Base-by-base conservation (phyloP, 2,113 vertebrate species). In the Malurus elegans region DNA sequence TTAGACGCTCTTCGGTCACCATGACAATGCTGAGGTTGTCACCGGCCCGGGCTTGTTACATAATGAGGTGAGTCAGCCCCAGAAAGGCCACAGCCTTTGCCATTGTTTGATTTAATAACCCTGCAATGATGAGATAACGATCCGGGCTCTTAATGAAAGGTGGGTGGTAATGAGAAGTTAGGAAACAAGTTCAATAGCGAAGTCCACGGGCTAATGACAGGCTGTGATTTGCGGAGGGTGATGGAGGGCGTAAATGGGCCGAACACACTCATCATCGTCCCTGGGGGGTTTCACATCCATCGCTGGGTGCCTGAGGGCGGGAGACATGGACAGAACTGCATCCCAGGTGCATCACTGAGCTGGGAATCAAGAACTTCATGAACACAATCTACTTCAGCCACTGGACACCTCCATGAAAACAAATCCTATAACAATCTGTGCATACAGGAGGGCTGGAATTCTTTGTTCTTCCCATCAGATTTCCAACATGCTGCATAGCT, bases 21-120 rank as follows among this genome's bases (percentile, higher is more conserved):
- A 86, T 78, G 61, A 65, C 45, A 15, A 90, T 71, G 64, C 54
- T 82, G 92, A 80, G 79, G 69, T 34, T 95, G 92, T 78, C 86
- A 8, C 74, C 26, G 71, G 79, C 88, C 64, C 47, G 86, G 79
- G 70, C 65, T 86, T 74, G 40, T 92, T 93, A 73, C 86, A 65
- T 95, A 71, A 92, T 4, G 6, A 83, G 76, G 45, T 96, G 95
- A 94, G 70, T 96, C 93, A 95, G 64, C 45, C 56, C 48, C 69
- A 60, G 56, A 93, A 82, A 82, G 75, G 81, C 90, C 75, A 36
- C 79, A 90, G 94, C 92, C 69, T 93, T 71, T 83, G 92, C 87
- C n/a, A 74, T 84, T 92, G 88, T 67, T 90, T 54, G 69, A 47
- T 93, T 88, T 96, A 95, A 93, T 94, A 91, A 95, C 60, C 86